phyloP scores from a whole-genome alignment of 1,140 invertebrate genomes.

The Coptotermes formosanus region DNA sequence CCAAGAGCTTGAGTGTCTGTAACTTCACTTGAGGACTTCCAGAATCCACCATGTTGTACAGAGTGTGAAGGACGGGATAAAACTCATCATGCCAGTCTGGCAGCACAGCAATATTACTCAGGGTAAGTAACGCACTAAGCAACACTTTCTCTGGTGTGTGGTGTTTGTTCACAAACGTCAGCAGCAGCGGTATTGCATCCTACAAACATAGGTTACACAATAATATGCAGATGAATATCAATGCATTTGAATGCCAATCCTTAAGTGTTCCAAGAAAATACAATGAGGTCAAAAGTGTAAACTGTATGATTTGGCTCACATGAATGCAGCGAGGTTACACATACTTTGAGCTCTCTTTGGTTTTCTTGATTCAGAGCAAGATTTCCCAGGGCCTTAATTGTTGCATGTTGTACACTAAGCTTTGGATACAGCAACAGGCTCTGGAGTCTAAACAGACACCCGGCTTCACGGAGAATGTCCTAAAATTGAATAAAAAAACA shows the following conservation, averaged over 20 bases:
- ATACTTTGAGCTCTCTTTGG: slow-evolving; percentile 54
- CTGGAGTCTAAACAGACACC: slow-evolving; percentile 51
- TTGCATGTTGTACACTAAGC: slow-evolving; percentile 45
- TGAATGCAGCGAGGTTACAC: neutral
- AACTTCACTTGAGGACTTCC: slow-evolving; percentile 48
- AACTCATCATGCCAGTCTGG: slow-evolving; percentile 52
- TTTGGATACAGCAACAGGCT: slow-evolving; percentile 49
- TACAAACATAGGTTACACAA: slow-evolving; percentile 37
- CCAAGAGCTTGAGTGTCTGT: slow-evolving; percentile 60
- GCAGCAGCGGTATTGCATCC: slow-evolving; percentile 48
- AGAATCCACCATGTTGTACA: slow-evolving; percentile 49
- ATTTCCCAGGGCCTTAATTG: slow-evolving; percentile 54
- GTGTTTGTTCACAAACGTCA: slow-evolving; percentile 45
- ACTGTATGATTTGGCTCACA: neutral
- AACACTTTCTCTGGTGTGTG: slow-evolving; percentile 41
- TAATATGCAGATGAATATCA: neutral
- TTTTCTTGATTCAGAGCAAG: slow-evolving; percentile 56
- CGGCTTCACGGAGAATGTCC: slow-evolving; percentile 56
- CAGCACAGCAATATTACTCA: slow-evolving; percentile 54
- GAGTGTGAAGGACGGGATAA: slow-evolving; percentile 45
- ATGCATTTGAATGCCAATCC: too few species aligned
- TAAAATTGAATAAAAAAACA: slow-evolving; percentile 38
- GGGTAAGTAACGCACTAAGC: slow-evolving; percentile 46
- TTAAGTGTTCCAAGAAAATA: too few species aligned
- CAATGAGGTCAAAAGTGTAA: neutral